Conservation (phyloP, 2,113 vertebrate genomes). For the Chauna torquata region DNA sequence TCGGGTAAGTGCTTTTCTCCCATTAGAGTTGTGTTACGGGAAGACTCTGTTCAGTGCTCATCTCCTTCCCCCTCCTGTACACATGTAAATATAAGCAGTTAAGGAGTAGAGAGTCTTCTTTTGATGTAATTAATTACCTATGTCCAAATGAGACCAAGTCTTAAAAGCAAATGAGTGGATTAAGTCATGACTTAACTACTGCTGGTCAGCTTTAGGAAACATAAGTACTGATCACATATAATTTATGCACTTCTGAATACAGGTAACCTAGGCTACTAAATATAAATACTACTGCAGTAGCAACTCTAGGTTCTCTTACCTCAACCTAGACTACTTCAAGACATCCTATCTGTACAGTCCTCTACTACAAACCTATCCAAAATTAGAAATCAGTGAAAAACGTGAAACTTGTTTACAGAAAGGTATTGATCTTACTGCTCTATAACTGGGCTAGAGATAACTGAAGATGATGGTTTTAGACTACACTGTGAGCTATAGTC, state of each 20-base stretch:
- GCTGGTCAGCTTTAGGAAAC: background rate
- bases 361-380: background rate
- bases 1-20: background rate
- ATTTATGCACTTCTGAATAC: background rate
- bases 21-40: background rate
- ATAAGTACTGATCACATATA: background rate
- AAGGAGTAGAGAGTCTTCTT: background rate
- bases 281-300: background rate
- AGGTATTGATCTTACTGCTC: background rate
- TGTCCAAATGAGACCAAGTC: background rate
- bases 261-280: background rate
- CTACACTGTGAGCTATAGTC: background rate
- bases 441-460: background rate
- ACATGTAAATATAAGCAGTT: background rate
- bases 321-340: background rate
- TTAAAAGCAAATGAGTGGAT: background rate
- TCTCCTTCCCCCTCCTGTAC: background rate
- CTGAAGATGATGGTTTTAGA: background rate
- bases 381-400: background rate
- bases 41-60: background rate
- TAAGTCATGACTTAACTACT: background rate
- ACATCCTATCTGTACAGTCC: background rate
- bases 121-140: background rate
- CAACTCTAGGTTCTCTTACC: background rate
- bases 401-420: background rate